phyloP scores from a whole-genome alignment of 2,888 invertebrate species.

The Mythimna pallens region DNA sequence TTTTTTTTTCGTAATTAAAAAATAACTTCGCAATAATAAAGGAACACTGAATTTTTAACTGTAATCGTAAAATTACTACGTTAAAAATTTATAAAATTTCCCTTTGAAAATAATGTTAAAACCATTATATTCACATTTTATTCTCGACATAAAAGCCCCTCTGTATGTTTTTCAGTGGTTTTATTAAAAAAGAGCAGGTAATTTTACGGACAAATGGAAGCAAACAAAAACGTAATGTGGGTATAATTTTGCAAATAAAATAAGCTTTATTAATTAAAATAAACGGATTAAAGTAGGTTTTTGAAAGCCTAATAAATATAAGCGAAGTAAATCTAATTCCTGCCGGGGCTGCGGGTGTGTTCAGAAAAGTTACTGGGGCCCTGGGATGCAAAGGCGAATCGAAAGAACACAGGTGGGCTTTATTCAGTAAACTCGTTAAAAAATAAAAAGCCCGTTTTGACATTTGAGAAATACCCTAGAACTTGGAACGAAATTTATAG shows the following conservation, averaged over 20 bases:
- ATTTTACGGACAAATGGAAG: neutral
- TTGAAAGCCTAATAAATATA: neutral
- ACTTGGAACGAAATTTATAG: too few relatives aligned
- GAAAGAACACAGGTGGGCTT: too few relatives aligned
- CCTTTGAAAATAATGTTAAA: constrained; percentile 4
- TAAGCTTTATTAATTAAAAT: constrained; percentile 28
- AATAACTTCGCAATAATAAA: neutral
- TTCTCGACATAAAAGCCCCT: neutral
- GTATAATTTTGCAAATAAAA: constrained; percentile 15
- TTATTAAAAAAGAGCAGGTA: constrained; percentile 7
- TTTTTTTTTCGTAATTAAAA: neutral
- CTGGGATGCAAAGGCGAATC: too few relatives aligned
- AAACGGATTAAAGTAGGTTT: neutral
- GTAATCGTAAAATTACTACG: neutral
- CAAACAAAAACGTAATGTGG: constrained; percentile 7
- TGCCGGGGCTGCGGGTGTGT: too few relatives aligned
- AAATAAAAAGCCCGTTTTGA: too few relatives aligned
- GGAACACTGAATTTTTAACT: neutral
- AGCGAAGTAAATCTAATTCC: neutral
- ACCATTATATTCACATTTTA: constrained; percentile 17
- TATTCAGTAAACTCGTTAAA: too few relatives aligned
- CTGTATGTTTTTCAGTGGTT: constrained; percentile 9
- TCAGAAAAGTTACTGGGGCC: too few relatives aligned
- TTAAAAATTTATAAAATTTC: neutral
- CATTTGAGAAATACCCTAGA: too few relatives aligned